These are phyloP conservation scores for Uloborus diversus DNA, from an alignment of 1,140 invertebrate species.

Conservation along the genomic window DNA sequence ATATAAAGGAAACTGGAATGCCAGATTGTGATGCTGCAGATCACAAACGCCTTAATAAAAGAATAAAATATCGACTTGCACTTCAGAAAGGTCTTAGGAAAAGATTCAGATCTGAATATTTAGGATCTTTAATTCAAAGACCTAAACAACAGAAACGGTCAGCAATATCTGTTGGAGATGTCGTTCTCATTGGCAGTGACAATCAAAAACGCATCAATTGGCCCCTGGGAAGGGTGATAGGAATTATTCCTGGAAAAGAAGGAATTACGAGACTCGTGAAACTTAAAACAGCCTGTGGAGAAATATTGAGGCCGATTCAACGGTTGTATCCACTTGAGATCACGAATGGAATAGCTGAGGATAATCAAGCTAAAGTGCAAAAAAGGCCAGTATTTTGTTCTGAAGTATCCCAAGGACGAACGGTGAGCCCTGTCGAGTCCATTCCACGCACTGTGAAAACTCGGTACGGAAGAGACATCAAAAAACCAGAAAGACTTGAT, in stretches of 20 bases:
- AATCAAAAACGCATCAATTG: slow-evolving; percentile 1
- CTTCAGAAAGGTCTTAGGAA: slow-evolving; percentile 2
- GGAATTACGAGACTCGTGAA: not conserved
- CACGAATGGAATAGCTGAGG: not conserved
- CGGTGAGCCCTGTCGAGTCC: not conserved
- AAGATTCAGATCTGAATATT: slow-evolving; percentile 1
- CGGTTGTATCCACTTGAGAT: not conserved
- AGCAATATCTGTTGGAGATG: not conserved
- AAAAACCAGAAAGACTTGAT: slow-evolving; percentile 10
- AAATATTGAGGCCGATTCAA: not conserved
- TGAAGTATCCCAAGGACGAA: not conserved
- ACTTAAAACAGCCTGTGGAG: not conserved
- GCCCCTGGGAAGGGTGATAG: not conserved
- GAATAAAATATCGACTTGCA: not conserved
- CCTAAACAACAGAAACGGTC: not conserved
- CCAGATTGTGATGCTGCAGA: not conserved
- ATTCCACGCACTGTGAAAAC: slow-evolving; percentile 27
- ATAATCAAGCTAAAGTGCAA: not conserved
- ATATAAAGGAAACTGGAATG: slow-evolving; percentile 4
- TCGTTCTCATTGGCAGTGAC: not conserved
- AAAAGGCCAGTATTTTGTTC: not conserved
- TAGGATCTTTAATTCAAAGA: slow-evolving; percentile 5
- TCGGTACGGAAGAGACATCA: slow-evolving; percentile 2
- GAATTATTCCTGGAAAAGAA: not conserved
- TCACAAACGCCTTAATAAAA: slow-evolving; percentile 8